Percentiles rank a stretch among this genome's conserved stretches.
Conservation (phyloP, 2,797 vertebrate genomes). For the Acomys russatus region DNA sequence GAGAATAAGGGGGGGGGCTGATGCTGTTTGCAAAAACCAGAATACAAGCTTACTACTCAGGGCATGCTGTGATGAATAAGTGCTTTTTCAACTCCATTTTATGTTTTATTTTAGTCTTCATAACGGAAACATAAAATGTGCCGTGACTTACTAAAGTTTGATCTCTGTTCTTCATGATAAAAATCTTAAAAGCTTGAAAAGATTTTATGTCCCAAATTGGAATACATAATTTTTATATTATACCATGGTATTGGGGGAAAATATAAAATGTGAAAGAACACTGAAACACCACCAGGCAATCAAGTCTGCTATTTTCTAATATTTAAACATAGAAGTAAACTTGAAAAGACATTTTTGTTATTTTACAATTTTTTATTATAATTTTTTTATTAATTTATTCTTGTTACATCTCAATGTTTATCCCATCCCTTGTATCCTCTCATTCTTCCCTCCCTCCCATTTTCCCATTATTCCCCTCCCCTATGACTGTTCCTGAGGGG, state of each 20-base stretch:
- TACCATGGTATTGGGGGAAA: background rate
- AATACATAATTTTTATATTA: background rate
- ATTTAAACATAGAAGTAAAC: background rate
- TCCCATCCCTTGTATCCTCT: no score
- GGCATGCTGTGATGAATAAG: conserved; percentile 57
- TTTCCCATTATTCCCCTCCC: no score
- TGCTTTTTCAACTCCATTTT: conserved; percentile 58
- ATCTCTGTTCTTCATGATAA: background rate
- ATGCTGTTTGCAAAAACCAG: conserved; percentile 83
- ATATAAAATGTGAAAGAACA: background rate
- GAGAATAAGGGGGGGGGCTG: conserved; percentile 91
- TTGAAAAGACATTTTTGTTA: background rate
- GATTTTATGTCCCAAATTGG: conserved; percentile 16
- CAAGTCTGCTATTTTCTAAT: conserved; percentile 23
- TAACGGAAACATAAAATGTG: background rate
- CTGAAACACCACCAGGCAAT: background rate
- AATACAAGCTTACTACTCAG: conserved; percentile 81
- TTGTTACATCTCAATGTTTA: no score
- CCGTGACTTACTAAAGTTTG: conserved; percentile 7
- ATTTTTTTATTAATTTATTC: no score
- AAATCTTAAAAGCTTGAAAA: conserved; percentile 5
- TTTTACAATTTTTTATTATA: background rate
- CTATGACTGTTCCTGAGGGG: no score
- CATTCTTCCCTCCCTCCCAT: no score
- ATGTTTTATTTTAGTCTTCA: conserved; percentile 68